Evolutionary conservation across 2,888 invertebrate species (phyloP).

Genomic region (Conops quadrifasciatus): DNA sequence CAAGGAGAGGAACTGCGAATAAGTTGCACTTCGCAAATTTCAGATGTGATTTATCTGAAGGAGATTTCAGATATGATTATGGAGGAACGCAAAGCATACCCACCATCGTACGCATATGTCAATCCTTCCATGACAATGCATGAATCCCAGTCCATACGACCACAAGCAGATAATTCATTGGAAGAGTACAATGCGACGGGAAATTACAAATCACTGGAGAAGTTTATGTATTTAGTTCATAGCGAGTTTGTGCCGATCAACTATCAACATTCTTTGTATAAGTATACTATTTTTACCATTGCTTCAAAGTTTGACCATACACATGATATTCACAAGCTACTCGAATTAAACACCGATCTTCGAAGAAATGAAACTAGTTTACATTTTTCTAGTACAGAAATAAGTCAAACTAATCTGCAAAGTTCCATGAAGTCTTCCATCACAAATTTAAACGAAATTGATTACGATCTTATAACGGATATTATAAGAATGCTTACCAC

Average conservation of each 20-base stretch:
- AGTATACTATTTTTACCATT: slow-evolving; percentile 79
- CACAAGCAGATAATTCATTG: slow-evolving; percentile 61
- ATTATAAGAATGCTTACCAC: slow-evolving; percentile 43
- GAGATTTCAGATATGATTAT: slow-evolving; percentile 41
- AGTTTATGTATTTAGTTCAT: slow-evolving; percentile 78
- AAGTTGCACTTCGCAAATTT: slow-evolving; percentile 7
- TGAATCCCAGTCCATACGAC: slow-evolving; percentile 2
- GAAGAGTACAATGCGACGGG: slow-evolving; percentile 57
- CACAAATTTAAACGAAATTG: slow-evolving; percentile 32
- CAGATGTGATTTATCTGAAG: slow-evolving; percentile 43
- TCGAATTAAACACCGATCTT: slow-evolving; percentile 71
- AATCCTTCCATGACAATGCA: slow-evolving; percentile 8
- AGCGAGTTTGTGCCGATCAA: slow-evolving; percentile 79
- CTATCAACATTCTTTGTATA: slow-evolving; percentile 73
- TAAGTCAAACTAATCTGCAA: not conserved
- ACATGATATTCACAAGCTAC: slow-evolving; percentile 73
- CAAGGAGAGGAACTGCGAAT: slow-evolving; percentile 46
- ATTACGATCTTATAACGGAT: slow-evolving; percentile 44
- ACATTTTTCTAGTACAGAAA: slow-evolving; percentile 26
- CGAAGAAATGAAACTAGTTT: slow-evolving; percentile 43
- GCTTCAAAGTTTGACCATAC: slow-evolving; percentile 77
- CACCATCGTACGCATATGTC: slow-evolving; percentile 33
- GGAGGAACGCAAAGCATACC: not conserved
- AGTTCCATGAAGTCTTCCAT: not conserved
- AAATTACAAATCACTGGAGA: slow-evolving; percentile 73